Conservation (phyloP, 2,797 vertebrate genomes). For the Merluccius polli region DNA sequence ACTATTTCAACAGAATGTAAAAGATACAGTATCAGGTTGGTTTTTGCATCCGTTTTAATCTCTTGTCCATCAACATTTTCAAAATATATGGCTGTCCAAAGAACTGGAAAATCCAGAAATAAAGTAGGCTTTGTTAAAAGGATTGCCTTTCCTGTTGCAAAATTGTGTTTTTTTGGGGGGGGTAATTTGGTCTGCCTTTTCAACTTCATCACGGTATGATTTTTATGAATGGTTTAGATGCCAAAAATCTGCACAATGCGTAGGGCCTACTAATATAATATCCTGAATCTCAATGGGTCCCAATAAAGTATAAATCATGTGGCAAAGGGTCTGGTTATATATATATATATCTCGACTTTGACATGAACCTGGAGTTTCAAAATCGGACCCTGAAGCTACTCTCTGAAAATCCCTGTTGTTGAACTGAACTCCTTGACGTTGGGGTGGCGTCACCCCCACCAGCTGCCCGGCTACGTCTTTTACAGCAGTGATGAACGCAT, state of each 20-base stretch:
- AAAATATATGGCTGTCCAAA: background rate
- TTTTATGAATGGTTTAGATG: background rate
- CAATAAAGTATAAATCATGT: constrained; percentile 2
- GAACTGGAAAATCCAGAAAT: background rate
- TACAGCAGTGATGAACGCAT: background rate
- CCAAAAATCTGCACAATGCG: background rate
- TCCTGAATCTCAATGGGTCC: background rate
- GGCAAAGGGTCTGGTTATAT: background rate
- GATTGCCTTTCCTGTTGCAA: background rate
- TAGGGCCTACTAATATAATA: background rate
- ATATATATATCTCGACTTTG: background rate
- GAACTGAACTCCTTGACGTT: background rate
- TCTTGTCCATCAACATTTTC: background rate
- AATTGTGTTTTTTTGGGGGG: background rate
- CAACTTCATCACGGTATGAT: constrained; percentile 1
- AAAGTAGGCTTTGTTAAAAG: background rate
- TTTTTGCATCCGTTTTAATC: background rate
- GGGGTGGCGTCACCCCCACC: background rate
- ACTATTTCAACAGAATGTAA: background rate
- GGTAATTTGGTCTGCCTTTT: constrained; percentile 1
- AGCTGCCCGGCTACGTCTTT: background rate
- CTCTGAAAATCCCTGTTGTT: background rate
- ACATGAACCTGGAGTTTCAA: background rate
- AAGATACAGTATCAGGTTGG: background rate
- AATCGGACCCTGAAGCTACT: background rate